Evolutionary conservation across 1,140 invertebrate species (phyloP).

Genomic region (Archivesica marissinica): DNA sequence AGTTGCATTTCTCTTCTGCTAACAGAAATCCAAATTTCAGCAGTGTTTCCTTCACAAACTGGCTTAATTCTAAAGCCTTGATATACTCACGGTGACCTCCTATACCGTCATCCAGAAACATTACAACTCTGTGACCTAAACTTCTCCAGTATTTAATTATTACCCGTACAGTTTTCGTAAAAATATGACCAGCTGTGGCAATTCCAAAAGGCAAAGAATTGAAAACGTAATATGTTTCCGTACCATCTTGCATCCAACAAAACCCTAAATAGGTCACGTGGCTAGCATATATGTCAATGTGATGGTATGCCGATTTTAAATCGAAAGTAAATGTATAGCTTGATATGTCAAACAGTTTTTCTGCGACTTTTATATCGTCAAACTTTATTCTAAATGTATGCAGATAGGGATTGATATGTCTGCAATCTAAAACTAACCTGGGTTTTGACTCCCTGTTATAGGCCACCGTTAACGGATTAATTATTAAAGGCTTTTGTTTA

Average conservation of each 20-base stretch:
- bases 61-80: too few relatives aligned
- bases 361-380: too few relatives aligned
- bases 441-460: slow-evolving; percentile 36
- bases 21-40: too few relatives aligned
- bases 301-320: too few relatives aligned
- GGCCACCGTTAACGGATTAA: slow-evolving; percentile 58
- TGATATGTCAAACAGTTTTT: too few relatives aligned
- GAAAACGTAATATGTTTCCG: background rate
- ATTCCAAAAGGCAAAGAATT: background rate
- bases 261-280: background rate
- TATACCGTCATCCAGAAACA: background rate
- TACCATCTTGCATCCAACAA: background rate
- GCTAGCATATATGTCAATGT: background rate
- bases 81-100: too few relatives aligned
- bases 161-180: background rate
- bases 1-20: too few relatives aligned
- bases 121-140: background rate
- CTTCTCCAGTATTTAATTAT: background rate
- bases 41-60: too few relatives aligned
- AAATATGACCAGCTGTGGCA: background rate
- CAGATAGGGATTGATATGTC: slow-evolving; percentile 63
- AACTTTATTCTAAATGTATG: too few relatives aligned
- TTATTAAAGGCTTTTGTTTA: slow-evolving; percentile 7
- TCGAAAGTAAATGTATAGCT: too few relatives aligned
- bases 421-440: slow-evolving; percentile 45